Percentiles rank a stretch among this genome's conserved stretches.
These are phyloP conservation scores for Cacatua alba DNA, from an alignment of 2,113 vertebrate genomes.

Conservation along the genomic window DNA sequence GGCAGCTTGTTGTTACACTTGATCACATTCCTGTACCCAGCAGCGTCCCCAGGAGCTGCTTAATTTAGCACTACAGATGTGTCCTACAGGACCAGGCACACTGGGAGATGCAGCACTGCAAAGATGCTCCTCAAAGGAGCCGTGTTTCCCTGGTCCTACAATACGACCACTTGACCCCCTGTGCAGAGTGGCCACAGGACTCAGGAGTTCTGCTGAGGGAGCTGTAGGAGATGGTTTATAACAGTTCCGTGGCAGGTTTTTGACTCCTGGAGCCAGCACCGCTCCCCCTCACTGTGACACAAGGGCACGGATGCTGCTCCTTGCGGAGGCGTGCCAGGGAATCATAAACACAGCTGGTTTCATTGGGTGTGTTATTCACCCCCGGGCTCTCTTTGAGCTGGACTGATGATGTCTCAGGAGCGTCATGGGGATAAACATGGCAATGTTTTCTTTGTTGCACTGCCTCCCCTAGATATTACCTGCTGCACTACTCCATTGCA, in stretches of 20 bases:
- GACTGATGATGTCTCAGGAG: not conserved
- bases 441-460: fast-evolving
- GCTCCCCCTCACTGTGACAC: not conserved
- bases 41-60: not conserved
- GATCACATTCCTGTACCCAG: not conserved
- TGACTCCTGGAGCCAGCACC: fast-evolving
- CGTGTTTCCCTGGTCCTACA: not conserved
- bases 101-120: not conserved
- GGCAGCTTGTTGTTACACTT: not conserved
- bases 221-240: not conserved
- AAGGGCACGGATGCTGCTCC: not conserved
- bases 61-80: not conserved
- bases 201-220: not conserved
- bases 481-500: not conserved
- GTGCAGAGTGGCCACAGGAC: not conserved
- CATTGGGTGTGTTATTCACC: not conserved
- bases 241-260: not conserved
- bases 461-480: not conserved
- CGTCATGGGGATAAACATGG: not conserved
- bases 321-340: not conserved
- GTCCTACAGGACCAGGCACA: fast-evolving
- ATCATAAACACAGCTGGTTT: constrained; percentile 19
- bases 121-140: not conserved
- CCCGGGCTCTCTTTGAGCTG: not conserved
- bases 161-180: fast-evolving